Evolutionary conservation across 2,888 invertebrate species (phyloP).

Genomic region (Tipula vernalis): DNA sequence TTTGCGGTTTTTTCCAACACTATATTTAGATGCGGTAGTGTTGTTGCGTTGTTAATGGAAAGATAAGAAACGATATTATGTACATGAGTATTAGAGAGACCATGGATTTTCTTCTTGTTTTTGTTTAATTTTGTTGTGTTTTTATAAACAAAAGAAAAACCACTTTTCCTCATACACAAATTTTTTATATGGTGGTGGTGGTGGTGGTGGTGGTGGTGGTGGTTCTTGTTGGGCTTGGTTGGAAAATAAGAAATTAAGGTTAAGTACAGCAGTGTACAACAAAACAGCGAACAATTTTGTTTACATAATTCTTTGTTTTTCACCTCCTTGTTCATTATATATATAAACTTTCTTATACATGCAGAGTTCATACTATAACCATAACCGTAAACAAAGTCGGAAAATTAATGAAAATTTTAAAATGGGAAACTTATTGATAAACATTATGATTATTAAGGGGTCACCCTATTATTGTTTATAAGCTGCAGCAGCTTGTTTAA

Average conservation of each 20-base stretch:
- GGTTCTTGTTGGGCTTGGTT: neutral
- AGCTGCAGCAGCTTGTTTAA: neutral
- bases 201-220: too few species aligned
- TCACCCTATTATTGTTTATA: neutral
- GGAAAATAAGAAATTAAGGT: neutral
- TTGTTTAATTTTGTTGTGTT: neutral
- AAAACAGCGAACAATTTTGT: neutral
- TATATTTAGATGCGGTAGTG: neutral
- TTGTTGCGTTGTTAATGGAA: neutral
- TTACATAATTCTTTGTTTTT: neutral
- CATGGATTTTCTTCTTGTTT: neutral
- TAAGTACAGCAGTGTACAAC: neutral
- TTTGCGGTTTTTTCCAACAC: neutral
- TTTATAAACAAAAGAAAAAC: neutral
- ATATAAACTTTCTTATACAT: neutral
- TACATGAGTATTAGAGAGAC: neutral
- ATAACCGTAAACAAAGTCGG: neutral
- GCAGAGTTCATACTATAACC: neutral
- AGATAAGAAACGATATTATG: neutral
- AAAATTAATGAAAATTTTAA: neutral
- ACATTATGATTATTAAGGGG: neutral
- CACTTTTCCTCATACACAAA: neutral
- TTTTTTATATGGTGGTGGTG: neutral
- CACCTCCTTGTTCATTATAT: neutral
- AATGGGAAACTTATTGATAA: neutral